Evolutionary conservation across 2,113 vertebrate species (phyloP), one percentile per base, ranked within the genome.

Genomic region (Engraulis encrasicolus): DNA sequence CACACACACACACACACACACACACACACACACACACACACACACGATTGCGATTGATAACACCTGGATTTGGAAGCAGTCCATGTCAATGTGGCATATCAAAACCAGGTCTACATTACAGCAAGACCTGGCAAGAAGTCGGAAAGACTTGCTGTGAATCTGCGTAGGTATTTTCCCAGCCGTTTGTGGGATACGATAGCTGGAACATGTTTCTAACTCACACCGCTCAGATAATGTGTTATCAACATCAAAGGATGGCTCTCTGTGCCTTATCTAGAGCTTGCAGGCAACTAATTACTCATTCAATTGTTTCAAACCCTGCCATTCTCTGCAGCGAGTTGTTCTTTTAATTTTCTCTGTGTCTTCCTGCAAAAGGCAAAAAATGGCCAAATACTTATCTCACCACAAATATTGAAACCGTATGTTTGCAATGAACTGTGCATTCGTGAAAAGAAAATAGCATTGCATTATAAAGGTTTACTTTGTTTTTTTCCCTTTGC

Each of bases 261-360:
- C 79, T 83, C 81, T 87, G 85, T 88, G 82, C 78, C 92, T 94
- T 92, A 92, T 94, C 93, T 92, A 86, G 82, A 5, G 12, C 89
- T 89, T 82, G 86, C 91, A 92, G 91, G 89, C 92, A 88, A 85
- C 85, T 90, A 79, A 89, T 90, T 82, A 82, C 87, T 89, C 83
- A 89, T 80, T 86, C 84, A 89, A 84, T 89, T 90, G 88, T 90
- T 84, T 58, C 79, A 80, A 37, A 81, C 81, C 84, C 48, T 83
- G 71, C 71, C 38, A 80, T 31, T 19, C 27, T 50, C 81, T 48
- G 38, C 37, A 84, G 40, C 27, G 84, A 83, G 89, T 90, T 93
- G 89, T 91, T 92, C 87, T 90, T 92, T 89, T 87, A 89, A 85
- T 92, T 92, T 90, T 79, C 89, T 85, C 90, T 83, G 82, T 90